Conservation (phyloP, 2,888 invertebrate species). For the Himalopsyche kuldschensis region DNA sequence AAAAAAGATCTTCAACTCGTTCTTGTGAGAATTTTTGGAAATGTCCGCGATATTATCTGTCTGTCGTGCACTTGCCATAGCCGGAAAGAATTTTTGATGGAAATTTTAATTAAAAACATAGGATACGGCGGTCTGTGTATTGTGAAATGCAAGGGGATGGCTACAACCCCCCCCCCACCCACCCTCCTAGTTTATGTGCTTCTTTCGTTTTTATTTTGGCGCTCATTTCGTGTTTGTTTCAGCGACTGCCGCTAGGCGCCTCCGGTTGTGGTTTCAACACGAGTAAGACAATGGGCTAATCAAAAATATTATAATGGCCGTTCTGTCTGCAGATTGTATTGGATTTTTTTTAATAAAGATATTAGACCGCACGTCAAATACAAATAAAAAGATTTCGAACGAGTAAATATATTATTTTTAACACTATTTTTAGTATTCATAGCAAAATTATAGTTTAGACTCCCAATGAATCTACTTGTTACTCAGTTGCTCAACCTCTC, state of each 20-base stretch:
- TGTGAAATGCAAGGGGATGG: not conserved
- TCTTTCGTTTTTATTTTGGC: not conserved
- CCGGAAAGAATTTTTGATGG: constrained; percentile 4
- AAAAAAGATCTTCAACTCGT: not conserved
- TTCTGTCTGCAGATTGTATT: not conserved
- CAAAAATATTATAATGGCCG: not conserved
- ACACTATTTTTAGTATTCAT: too few relatives aligned
- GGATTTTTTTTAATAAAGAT: not conserved
- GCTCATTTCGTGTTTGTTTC: not conserved
- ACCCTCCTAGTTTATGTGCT: too few relatives aligned
- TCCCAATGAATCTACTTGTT: too few relatives aligned
- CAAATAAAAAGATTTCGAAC: too few relatives aligned
- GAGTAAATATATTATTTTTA: too few relatives aligned
- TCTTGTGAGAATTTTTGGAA: not conserved
- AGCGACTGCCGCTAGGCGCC: not conserved
- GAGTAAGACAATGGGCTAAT: not conserved
- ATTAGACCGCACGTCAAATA: not conserved
- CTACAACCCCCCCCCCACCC: not conserved
- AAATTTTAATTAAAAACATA: constrained; percentile 3
- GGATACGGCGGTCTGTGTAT: not conserved
- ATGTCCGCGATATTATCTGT: not conserved
- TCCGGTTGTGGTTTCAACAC: not conserved
- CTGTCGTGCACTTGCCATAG: not conserved
- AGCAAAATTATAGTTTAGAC: too few relatives aligned
- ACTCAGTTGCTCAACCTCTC: too few relatives aligned